These are phyloP conservation scores for Pseudorectes ferrugineus DNA, from an alignment of 2,113 vertebrate genomes.

Conservation along the genomic window DNA sequence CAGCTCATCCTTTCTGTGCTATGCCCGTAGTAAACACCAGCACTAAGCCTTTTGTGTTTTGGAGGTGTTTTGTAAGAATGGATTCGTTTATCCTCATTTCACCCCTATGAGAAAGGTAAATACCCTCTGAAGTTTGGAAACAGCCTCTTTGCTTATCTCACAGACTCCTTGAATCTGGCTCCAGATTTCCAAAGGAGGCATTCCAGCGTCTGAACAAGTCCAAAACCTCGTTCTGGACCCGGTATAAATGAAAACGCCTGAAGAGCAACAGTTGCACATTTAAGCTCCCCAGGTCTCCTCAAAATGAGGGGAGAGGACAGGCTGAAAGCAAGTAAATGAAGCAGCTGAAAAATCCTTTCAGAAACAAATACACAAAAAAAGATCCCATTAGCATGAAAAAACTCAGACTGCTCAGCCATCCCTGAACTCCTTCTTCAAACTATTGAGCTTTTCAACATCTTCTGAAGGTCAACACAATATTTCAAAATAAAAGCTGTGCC, in stretches of 20 bases:
- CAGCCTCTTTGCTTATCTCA: slow-evolving; percentile 27
- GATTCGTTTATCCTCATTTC: neutral
- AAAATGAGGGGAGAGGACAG: neutral
- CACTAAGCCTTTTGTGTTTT: neutral
- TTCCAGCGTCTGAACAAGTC: neutral
- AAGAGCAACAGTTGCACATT: neutral
- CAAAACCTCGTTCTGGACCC: neutral
- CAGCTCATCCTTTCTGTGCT: neutral
- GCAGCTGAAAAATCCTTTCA: neutral
- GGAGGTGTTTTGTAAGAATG: neutral
- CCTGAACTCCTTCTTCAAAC: neutral
- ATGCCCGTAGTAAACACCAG: neutral
- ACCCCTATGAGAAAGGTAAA: slow-evolving; percentile 5
- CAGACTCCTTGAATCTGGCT: neutral
- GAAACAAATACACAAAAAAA: neutral
- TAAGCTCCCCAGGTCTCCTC: neutral
- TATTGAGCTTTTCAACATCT: neutral
- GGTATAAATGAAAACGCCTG: neutral
- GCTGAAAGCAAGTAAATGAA: neutral
- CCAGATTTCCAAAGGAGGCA: neutral
- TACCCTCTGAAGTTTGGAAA: neutral
- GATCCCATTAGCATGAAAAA: neutral
- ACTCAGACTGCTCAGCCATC: neutral
- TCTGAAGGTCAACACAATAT: slow-evolving; percentile 35
- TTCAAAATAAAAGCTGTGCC: slow-evolving; percentile 15